These are phyloP conservation scores for Aphis craccivora DNA, from an alignment of 1,140 invertebrate species.

Conservation along the genomic window DNA sequence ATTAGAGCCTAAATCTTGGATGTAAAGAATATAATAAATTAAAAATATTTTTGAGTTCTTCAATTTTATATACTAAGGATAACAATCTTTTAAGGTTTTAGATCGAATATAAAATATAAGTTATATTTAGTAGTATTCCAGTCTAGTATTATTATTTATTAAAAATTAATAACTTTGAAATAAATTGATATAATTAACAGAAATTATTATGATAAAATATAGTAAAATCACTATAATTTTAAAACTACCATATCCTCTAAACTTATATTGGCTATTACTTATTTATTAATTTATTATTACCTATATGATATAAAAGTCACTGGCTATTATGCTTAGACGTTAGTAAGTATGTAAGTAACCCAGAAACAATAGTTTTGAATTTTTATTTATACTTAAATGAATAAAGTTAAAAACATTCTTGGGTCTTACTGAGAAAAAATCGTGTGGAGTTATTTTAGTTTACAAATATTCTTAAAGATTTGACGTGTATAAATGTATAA, in stretches of 20 bases:
- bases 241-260: background rate
- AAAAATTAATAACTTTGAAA: background rate
- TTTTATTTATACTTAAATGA: background rate
- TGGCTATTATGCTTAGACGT: background rate
- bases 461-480: too few species aligned
- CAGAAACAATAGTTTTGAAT: background rate
- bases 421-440: too few species aligned
- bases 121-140: background rate
- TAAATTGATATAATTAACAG: background rate
- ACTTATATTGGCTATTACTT: background rate
- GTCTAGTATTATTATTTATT: background rate
- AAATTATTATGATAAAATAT: background rate
- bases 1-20: background rate
- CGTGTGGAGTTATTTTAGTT: too few species aligned
- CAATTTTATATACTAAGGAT: background rate
- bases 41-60: background rate
- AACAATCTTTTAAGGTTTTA: background rate
- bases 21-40: background rate
- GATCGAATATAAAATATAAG: background rate
- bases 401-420: too few species aligned
- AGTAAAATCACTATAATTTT: background rate
- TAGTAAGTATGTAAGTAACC: background rate
- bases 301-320: background rate
- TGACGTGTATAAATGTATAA: too few species aligned
- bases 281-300: background rate